A percentile compares a stretch with the other conserved stretches of the same genome.
Conservation (phyloP, 2,797 vertebrate species). For the Pseudocheirus occidentalis region DNA sequence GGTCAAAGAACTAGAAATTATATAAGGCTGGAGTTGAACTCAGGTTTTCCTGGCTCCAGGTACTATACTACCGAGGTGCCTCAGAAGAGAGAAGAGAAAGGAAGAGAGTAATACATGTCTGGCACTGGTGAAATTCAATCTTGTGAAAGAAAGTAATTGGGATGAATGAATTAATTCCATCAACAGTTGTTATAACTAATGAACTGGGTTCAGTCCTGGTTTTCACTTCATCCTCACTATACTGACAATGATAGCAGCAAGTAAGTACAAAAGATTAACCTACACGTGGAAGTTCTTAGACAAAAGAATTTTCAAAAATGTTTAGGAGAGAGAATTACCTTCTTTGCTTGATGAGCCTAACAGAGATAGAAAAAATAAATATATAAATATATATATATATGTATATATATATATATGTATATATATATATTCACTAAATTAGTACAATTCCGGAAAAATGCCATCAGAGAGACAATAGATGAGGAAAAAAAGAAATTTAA, state of each 20-base stretch:
- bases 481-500: slow-evolving; percentile 64
- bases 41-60: neutral
- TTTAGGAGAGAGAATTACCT: slow-evolving; percentile 51
- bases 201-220: neutral
- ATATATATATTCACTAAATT: slow-evolving; percentile 48
- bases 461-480: slow-evolving; percentile 63
- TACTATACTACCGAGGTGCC: neutral
- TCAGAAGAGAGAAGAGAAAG: neutral
- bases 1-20: neutral
- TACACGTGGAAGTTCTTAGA: slow-evolving; percentile 44
- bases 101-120: neutral
- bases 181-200: neutral
- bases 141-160: neutral
- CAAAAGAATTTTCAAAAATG: slow-evolving; percentile 67
- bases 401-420: too few relatives aligned
- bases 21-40: neutral
- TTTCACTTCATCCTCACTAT: slow-evolving; percentile 1
- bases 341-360: slow-evolving; percentile 70
- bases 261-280: slow-evolving; percentile 58
- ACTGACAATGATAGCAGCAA: neutral
- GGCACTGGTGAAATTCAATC: neutral
- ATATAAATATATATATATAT: too few relatives aligned
- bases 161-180: neutral
- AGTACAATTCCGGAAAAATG: slow-evolving; percentile 68
- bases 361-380: slow-evolving; percentile 68